Percentiles rank a stretch among this genome's conserved stretches.
phyloP scores from a whole-genome alignment of 2,888 invertebrate species.

The Blastobasis adustella region DNA sequence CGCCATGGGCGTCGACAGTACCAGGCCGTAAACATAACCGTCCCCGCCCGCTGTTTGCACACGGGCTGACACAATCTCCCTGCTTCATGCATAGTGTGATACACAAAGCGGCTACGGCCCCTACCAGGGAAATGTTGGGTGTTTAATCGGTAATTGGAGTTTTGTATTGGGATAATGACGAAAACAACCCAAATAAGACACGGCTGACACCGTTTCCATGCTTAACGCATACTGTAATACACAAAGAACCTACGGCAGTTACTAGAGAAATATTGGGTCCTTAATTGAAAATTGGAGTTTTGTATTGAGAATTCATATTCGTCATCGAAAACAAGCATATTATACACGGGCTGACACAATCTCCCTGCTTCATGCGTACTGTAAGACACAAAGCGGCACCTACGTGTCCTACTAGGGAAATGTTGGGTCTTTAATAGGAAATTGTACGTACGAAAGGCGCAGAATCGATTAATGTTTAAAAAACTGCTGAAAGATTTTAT shows the following conservation, averaged over 20 bases:
- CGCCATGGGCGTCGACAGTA: not conserved
- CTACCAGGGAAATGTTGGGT: slow-evolving; percentile 13
- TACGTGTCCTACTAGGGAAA: slow-evolving; percentile 13
- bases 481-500: no score
- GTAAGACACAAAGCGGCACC: slow-evolving; percentile 27
- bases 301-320: no score
- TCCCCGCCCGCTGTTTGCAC: slow-evolving; percentile 12
- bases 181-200: no score
- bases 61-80: slow-evolving; percentile 32
- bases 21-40: slow-evolving; percentile 8
- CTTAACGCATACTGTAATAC: no score
- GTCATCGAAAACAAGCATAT: no score
- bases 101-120: slow-evolving; percentile 21
- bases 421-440: slow-evolving; percentile 10
- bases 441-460: no score
- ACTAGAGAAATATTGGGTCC: no score
- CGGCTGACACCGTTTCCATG: no score
- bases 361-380: slow-evolving; percentile 32
- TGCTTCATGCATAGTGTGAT: slow-evolving; percentile 33
- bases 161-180: no score
- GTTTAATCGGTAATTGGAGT: slow-evolving; percentile 12
- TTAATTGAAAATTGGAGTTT: no score
- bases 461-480: no score
- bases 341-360: slow-evolving; percentile 32
- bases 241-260: no score